phyloP scores from a whole-genome alignment of 2,888 invertebrate genomes.

The Cordilura impudica region DNA sequence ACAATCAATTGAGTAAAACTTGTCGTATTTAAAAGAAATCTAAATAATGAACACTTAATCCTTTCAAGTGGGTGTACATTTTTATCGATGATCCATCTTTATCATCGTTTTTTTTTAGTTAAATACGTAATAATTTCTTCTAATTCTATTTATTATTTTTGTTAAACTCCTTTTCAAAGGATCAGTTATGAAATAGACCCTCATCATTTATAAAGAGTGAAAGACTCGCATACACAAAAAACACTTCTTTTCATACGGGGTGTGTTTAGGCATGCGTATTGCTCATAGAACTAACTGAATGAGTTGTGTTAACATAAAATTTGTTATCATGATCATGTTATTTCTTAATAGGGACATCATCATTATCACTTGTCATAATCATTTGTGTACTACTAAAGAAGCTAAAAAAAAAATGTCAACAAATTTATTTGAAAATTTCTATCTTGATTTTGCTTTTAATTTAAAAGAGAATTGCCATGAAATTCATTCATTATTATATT shows the following conservation, averaged over 20 bases:
- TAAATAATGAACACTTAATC: neutral
- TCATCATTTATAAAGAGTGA: slow-evolving; percentile 44
- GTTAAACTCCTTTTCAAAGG: neutral
- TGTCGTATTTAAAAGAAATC: neutral
- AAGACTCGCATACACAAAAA: neutral
- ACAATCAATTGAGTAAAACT: slow-evolving; percentile 18
- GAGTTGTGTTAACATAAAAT: neutral
- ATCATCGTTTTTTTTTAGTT: slow-evolving; percentile 3
- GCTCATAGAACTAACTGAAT: neutral
- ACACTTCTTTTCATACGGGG: neutral
- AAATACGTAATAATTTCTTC: slow-evolving; percentile 49
- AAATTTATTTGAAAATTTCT: slow-evolving; percentile 49
- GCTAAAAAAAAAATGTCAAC: slow-evolving; percentile 58
- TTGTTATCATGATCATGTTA: slow-evolving; percentile 4
- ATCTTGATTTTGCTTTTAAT: slow-evolving; percentile 28
- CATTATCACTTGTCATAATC: slow-evolving; percentile 43
- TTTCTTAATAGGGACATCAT: neutral
- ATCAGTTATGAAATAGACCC: slow-evolving; percentile 40
- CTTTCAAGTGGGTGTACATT: slow-evolving; percentile 47
- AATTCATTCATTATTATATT: slow-evolving; percentile 34
- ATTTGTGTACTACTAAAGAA: slow-evolving; percentile 45
- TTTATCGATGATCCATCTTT: slow-evolving; percentile 33
- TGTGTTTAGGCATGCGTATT: neutral
- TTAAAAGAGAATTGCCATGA: neutral
- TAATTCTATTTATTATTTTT: slow-evolving; percentile 11